Evolutionary conservation across 2,888 invertebrate species (phyloP), one percentile per base, ranked within the genome.

Genomic region (Aproaerema taeniolella): DNA sequence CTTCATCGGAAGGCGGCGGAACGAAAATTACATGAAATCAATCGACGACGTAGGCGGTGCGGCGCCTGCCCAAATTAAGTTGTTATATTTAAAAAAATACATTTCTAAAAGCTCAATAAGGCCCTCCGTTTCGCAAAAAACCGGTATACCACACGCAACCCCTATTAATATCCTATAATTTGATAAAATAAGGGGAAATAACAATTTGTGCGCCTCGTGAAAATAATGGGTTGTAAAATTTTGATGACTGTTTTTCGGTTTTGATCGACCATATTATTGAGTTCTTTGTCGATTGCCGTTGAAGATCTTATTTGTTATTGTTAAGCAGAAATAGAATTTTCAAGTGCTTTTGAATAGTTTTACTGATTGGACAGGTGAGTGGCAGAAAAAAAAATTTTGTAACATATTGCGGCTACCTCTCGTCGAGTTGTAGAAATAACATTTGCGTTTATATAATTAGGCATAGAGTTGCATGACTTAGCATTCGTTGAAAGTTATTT

Each of bases 51-150:
- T 80, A 79, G 81, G 80, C 60, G 81, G 80, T 60, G 33, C 71
- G 73, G 80, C 74, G 80, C 82, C 81, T 76, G 60, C 67, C 68
- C 67, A 76, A 81, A 86, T 86, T 85, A 79, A 82, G 85, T 80
- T 79, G 79, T 85, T 81, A 81, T 65, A 65, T 49, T 62, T 65
- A 67, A 68, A 74, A 20, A 76, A 70, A 73, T 70, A 74, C 71
- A 67, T 77, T 73, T 75, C 77, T 78, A 67, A 75, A 70, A 54
- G 40, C 50, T 67, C 67, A 64, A 66, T 72, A 73, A 72, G 64
- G 69, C 64, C 71, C 72, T 61, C 68, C 52, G 67, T 73, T 73
- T 72, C 63, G 76, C 78, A 72, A 77, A 78, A 81, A 78, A 68
- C 41, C 41, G 52, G 55, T 56, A 61, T 71, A 67, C 81, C 82